Conservation (phyloP, 2,797 vertebrate genomes). For the Sebastes baramenuke region DNA sequence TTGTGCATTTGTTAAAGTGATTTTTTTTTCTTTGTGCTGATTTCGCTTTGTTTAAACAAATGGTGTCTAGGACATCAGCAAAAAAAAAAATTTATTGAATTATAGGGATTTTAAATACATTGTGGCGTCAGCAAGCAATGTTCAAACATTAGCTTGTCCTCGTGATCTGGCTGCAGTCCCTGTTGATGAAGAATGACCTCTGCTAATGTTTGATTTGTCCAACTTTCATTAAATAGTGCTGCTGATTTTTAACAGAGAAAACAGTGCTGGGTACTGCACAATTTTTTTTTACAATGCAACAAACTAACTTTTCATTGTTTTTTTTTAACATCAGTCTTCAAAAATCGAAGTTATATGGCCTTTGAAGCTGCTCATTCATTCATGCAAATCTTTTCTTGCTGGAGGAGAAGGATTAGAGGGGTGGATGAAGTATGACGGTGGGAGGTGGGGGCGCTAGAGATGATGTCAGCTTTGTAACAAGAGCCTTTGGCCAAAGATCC, state of each 20-base stretch:
- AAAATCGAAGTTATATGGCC: not conserved
- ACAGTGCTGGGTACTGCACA: not conserved
- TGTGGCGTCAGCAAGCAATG: not conserved
- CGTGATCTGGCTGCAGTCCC: not conserved
- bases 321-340: not conserved
- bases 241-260: not conserved
- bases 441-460: conserved; percentile 27
- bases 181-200: not conserved
- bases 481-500: conserved; percentile 45
- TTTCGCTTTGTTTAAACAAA: not conserved
- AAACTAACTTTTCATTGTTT: not conserved
- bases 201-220: conserved; percentile 12
- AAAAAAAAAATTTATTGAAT: not conserved
- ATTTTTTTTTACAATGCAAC: not conserved
- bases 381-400: conserved; percentile 27
- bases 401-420: conserved; percentile 20
- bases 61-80: not conserved
- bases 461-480: conserved; percentile 64
- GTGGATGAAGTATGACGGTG: conserved; percentile 4
- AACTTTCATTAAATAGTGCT: not conserved
- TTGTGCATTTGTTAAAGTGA: not conserved
- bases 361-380: conserved; percentile 12
- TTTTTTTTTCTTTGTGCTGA: not conserved
- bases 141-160: not conserved
- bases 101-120: not conserved